Percentiles rank a stretch among this genome's conserved stretches.
phyloP scores from a whole-genome alignment of 2,113 vertebrate genomes.

The Gobius niger region DNA sequence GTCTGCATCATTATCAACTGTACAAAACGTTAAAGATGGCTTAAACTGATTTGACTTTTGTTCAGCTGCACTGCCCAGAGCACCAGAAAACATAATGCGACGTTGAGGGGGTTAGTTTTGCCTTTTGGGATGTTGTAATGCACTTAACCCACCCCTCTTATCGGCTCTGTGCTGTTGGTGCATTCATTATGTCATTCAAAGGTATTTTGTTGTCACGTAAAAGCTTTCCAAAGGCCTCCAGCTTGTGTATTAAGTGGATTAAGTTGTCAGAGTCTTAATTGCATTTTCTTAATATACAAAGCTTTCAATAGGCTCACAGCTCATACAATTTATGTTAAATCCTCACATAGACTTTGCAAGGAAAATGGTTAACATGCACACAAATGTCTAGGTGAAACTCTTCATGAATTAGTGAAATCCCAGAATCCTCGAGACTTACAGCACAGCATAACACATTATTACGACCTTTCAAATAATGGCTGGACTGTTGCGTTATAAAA shows the following conservation, averaged over 20 bases:
- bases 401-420: neutral
- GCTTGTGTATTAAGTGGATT: conserved; percentile 21
- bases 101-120: conserved; percentile 33
- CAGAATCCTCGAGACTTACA: too few species aligned
- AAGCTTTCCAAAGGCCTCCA: neutral
- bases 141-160: neutral
- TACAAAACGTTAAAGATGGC: neutral
- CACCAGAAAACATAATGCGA: conserved; percentile 44
- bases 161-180: neutral
- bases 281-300: conserved; percentile 27
- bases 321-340: conserved; percentile 1
- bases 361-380: neutral
- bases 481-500: too few species aligned
- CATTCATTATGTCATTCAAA: conserved; percentile 3
- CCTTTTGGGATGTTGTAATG: conserved; percentile 36
- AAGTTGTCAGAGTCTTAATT: conserved; percentile 36
- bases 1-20: too few species aligned
- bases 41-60: conserved; percentile 51
- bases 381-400: neutral
- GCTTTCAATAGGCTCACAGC: conserved; percentile 20
- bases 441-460: too few species aligned
- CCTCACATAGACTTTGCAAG: neutral
- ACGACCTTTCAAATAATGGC: too few species aligned
- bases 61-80: conserved; percentile 26
- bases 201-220: conserved; percentile 2